Conservation (phyloP, 2,113 vertebrate species). For the Vimba vimba region DNA sequence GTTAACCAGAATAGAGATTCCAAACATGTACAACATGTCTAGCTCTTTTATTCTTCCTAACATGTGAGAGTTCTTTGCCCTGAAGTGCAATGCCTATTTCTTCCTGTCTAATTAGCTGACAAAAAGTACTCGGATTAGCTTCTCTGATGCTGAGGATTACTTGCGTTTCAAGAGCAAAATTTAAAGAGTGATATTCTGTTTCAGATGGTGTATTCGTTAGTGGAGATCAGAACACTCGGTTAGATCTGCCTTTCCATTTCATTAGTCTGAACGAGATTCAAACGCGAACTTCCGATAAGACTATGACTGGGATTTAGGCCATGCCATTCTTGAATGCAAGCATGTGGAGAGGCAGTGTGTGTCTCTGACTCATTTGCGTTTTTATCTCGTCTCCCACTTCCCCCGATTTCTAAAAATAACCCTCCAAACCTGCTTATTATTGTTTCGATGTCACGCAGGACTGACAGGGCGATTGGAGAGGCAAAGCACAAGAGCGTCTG, state of each 20-base stretch:
- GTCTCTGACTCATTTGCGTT: slow-evolving; percentile 55
- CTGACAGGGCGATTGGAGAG: slow-evolving; percentile 57
- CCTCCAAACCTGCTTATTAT: slow-evolving; percentile 59
- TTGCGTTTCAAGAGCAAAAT: slow-evolving; percentile 2
- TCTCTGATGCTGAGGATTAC: slow-evolving; percentile 34
- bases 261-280: not conserved
- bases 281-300: slow-evolving; percentile 23
- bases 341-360: slow-evolving; percentile 61
- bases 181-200: slow-evolving; percentile 2
- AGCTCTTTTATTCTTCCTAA: not conserved
- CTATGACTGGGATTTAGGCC: slow-evolving; percentile 30
- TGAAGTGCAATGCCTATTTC: not conserved
- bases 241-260: not conserved
- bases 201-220: not conserved
- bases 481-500: slow-evolving; percentile 50
- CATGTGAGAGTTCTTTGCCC: not conserved
- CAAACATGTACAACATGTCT: not conserved
- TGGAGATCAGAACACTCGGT: slow-evolving; percentile 14
- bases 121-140: slow-evolving; percentile 9
- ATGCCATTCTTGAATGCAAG: slow-evolving; percentile 56
- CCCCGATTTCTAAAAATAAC: slow-evolving; percentile 61
- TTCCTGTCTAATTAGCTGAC: slow-evolving; percentile 31
- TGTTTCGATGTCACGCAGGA: slow-evolving; percentile 55
- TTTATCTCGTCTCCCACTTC: slow-evolving; percentile 58
- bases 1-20: not conserved